phyloP scores from a whole-genome alignment of 2,888 invertebrate species.

The Drosophila quinaria region DNA sequence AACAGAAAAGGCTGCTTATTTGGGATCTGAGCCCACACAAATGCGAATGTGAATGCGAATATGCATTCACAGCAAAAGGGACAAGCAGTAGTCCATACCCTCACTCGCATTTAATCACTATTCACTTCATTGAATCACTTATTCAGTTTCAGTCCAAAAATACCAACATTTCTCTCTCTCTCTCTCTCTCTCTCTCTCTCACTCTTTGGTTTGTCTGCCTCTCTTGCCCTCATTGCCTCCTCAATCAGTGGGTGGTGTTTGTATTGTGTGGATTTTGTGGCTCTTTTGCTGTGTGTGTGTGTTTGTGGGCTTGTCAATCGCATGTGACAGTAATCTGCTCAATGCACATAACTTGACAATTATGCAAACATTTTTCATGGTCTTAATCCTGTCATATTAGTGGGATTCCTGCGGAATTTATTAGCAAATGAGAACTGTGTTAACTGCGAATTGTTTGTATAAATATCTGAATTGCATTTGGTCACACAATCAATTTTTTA shows the following conservation, averaged over 20 bases:
- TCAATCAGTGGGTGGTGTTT: slow-evolving; percentile 52
- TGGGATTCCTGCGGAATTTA: slow-evolving; percentile 15
- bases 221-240: slow-evolving; percentile 16
- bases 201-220: slow-evolving; percentile 1
- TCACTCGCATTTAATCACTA: slow-evolving; percentile 68
- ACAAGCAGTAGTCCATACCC: slow-evolving; percentile 6
- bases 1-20: slow-evolving; percentile 9
- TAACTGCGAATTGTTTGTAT: background rate
- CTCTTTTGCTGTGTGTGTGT: slow-evolving; percentile 48
- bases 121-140: slow-evolving; percentile 76
- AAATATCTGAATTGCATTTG: background rate
- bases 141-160: slow-evolving; percentile 68
- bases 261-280: slow-evolving; percentile 74
- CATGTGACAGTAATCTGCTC: slow-evolving; percentile 49
- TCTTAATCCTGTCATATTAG: slow-evolving; percentile 63
- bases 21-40: slow-evolving; percentile 17
- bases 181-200: slow-evolving; percentile 1
- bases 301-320: slow-evolving; percentile 57
- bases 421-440: slow-evolving; percentile 3
- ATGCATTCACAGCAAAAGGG: slow-evolving; percentile 9
- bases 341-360: slow-evolving; percentile 63
- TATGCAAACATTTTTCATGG: slow-evolving; percentile 59
- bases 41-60: slow-evolving; percentile 9
- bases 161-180: slow-evolving; percentile 39
- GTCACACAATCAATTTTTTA: too few species aligned